phyloP scores from a whole-genome alignment of 1,140 invertebrate species.

The Muscidifurax raptorellus region DNA sequence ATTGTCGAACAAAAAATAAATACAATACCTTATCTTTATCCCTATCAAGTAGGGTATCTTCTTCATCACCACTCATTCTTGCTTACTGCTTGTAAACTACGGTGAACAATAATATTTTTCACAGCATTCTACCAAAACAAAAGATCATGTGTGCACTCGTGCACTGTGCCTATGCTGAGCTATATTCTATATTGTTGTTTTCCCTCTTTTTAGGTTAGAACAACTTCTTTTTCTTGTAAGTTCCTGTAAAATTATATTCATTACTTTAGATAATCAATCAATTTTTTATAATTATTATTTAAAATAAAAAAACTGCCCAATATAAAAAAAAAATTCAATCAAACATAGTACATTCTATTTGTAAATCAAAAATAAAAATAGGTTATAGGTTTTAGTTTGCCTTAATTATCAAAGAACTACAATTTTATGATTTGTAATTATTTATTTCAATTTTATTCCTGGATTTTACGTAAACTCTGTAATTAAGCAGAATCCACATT shows the following conservation, averaged over 20 bases:
- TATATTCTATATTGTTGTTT: neutral
- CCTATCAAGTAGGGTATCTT: conserved; percentile 48
- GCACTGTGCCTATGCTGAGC: neutral
- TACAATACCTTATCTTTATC: conserved; percentile 58
- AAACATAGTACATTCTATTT: no score
- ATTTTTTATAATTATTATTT: neutral
- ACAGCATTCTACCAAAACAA: no score
- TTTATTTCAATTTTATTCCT: no score
- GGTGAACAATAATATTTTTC: neutral
- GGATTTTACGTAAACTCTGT: no score
- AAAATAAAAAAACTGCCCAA: no score
- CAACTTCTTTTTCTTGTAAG: no score
- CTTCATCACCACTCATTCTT: conserved; percentile 57
- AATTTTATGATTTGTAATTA: no score
- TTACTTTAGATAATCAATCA: neutral
- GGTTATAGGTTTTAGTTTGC: no score
- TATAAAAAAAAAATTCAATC: no score
- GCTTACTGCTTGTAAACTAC: neutral
- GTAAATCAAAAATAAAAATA: no score
- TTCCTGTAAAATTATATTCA: neutral
- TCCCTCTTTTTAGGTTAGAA: neutral
- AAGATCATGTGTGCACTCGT: no score
- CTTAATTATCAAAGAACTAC: no score
- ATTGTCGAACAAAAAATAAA: neutral
- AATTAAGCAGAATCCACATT: neutral